These are phyloP conservation scores for Tribolium madens DNA, from an alignment of 1,140 invertebrate species.

Conservation along the genomic window DNA sequence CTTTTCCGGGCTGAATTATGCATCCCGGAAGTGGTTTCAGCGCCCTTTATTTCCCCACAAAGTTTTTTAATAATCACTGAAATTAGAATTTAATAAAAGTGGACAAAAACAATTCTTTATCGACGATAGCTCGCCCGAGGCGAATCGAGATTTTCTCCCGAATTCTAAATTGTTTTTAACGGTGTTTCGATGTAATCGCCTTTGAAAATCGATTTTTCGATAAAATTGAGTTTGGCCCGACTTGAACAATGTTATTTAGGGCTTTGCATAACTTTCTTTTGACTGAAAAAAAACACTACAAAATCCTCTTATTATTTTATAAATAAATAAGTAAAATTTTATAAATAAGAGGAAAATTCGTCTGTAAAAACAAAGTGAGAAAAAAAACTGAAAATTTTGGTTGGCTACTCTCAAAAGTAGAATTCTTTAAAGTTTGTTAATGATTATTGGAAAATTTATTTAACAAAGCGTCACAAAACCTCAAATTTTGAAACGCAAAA, in stretches of 20 bases:
- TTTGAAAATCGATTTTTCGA: conserved; percentile 34
- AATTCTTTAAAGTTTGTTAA: no score
- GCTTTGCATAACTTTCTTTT: conserved; percentile 11
- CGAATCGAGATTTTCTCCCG: neutral
- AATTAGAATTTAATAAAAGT: neutral
- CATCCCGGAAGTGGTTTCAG: conserved; percentile 22
- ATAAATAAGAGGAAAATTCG: no score
- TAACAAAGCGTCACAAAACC: no score
- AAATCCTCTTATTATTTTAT: neutral
- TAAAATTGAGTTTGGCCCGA: conserved; percentile 23
- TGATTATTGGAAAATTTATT: no score
- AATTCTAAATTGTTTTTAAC: conserved; percentile 24
- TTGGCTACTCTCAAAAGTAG: no score
- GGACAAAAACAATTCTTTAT: neutral
- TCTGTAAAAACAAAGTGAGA: no score
- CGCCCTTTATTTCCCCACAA: conserved; percentile 16
- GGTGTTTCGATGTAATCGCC: conserved; percentile 27
- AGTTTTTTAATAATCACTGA: neutral
- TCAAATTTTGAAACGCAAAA: no score
- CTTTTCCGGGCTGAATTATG: conserved; percentile 33
- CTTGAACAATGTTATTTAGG: conserved; percentile 1
- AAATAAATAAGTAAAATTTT: no score
- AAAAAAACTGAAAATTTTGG: no score
- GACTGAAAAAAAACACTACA: neutral
- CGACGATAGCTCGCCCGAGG: neutral